Evolutionary conservation across 2,888 invertebrate genomes (phyloP), one percentile per base, ranked within the genome.

Genomic region (Periphyllus acericola): DNA sequence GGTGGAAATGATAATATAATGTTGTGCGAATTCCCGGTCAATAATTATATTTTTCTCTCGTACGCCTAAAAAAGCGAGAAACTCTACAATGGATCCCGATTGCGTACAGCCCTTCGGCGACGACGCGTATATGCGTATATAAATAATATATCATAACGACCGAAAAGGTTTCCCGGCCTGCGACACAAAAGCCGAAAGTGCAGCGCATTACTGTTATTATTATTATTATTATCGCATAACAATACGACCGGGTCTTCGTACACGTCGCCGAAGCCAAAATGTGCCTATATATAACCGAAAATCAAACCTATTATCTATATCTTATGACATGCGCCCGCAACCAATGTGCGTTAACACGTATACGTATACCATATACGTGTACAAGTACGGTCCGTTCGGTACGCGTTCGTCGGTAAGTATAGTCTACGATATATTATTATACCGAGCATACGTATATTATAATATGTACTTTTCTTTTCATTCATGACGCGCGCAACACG

Each of bases 231-330:
- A 52, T 29, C 60, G 21, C 25, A 60, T 25, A 25, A 25, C 9
- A 25, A 46, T 46, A 25, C 60, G 60, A 66, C 34, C 9, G 72
- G 83, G 52, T 55, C 71, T 74, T 34, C 83, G 83, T 36, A 29
- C 21, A 32, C 19, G 29, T 68, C 52, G 52, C 83, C 55, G 83
- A 83, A 83, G 83, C 72, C 83, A 74, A 83, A 83, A 83, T 83
- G 55, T 83, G 72, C 74, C 72, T 74, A 74, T 55, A 55, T 74
- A 74, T 55, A 55, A n/a, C 34, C 52, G 55, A 83, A 83, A 83
- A 83, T 83, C 74, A 74, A 72, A 83, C 82, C 52, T n/a, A 55
- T 55, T 72, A n/a, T 55, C 11, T 66, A 80, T 66, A 36, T 80
- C 55, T 55, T 60, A 60, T 79, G 79, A 60, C 36, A 60, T n/a